Conservation (phyloP, 1,140 invertebrate genomes). For the Meloidogyne floridensis region DNA sequence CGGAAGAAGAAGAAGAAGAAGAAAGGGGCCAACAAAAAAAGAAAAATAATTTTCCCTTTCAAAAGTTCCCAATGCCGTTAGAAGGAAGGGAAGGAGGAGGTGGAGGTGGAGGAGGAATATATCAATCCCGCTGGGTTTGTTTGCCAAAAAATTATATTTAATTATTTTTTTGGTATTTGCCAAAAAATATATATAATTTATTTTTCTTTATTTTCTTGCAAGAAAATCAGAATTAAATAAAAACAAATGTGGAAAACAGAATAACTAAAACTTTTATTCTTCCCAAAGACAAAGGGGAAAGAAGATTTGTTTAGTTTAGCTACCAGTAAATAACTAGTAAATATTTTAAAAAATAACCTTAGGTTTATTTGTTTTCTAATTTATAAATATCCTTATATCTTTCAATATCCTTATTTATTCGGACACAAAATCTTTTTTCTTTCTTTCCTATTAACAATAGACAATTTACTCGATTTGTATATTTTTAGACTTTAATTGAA, state of each 20-base stretch:
- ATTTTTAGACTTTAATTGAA: too few species aligned
- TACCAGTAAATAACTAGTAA: too few species aligned
- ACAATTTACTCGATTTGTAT: too few species aligned
- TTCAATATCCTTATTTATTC: too few species aligned
- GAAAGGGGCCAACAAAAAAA: not conserved
- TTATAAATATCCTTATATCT: too few species aligned
- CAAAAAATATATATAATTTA: not conserved
- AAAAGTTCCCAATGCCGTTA: constrained; percentile 4
- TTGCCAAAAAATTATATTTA: not conserved
- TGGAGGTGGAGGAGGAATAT: not conserved
- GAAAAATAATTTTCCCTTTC: constrained; percentile 7
- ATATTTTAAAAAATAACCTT: too few species aligned
- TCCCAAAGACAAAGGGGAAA: too few species aligned
- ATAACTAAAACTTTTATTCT: not conserved
- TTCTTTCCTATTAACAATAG: too few species aligned
- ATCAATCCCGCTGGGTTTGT: constrained; percentile 8
- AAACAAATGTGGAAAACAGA: not conserved
- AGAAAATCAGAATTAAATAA: constrained; percentile 10
- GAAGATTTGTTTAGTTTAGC: too few species aligned
- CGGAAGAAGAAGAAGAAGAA: not conserved
- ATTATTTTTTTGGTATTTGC: not conserved
- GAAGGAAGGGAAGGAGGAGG: not conserved
- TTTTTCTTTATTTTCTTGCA: not conserved
- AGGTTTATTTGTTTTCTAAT: too few species aligned
- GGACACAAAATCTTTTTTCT: too few species aligned